Evolutionary conservation across 2,113 vertebrate species (phyloP), one percentile per base, ranked within the genome.

Genomic region (Xiphophorus maculatus): DNA sequence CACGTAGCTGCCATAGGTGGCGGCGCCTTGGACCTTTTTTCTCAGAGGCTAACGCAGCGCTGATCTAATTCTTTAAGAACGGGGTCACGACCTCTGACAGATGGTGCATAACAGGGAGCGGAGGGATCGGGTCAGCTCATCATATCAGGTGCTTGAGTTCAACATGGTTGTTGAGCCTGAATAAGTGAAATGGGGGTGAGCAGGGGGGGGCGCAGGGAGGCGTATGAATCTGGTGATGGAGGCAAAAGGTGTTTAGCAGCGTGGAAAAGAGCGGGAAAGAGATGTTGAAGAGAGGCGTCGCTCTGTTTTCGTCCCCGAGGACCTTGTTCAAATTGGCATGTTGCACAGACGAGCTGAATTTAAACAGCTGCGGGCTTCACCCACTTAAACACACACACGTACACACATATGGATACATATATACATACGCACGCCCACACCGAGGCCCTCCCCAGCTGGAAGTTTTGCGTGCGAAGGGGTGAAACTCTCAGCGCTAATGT

Each of bases 311-410:
- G 82, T 90, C 88, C 78, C 84, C 3, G 63, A 87, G 83, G 90
- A 91, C 88, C 75, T 40, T 83, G 86, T 93, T 92, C 88, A 85
- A 88, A 91, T 90, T 90, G 92, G 86, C 84, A 87, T 77, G 83
- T 87, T 83, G 86, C 77, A 84, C 84, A 79, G 80, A 81, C 81
- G 82, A 82, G 87, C 76, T 74, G 85, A 85, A 84, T 89, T 91
- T 92, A 86, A 90, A 92, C 92, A 93, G 93, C 92, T 93, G 93
- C 89, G 48, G 81, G 88, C 80, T 84, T 88, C 84, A 83, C 82
- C 73, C 86, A 83, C 76, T 77, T 84, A 77, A 69, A 73, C 68
- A 73, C 60, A 77, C 67, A 69, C 71, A 71, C 72, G 32, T 68
- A 48, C 70, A 35, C 75, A 58, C 65, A 69, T 70, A 62, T 5